These are phyloP conservation scores for Calycopis cecrops DNA, from an alignment of 1,140 invertebrate genomes.

Conservation along the genomic window DNA sequence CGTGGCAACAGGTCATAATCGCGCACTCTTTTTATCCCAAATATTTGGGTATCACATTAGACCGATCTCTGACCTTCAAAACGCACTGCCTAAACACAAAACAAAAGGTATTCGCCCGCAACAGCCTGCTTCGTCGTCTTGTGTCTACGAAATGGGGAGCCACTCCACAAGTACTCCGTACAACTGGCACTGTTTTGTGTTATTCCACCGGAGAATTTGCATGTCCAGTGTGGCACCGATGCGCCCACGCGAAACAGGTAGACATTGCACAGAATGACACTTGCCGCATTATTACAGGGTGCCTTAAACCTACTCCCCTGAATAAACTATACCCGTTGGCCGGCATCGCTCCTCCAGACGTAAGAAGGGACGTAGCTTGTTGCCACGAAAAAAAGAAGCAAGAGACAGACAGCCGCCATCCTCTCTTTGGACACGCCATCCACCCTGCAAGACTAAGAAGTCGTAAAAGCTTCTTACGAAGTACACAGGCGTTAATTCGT, in stretches of 20 bases:
- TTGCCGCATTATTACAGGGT: neutral
- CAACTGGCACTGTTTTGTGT: constrained; percentile 1
- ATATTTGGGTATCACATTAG: neutral
- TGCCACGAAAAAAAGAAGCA: neutral
- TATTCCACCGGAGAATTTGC: constrained; percentile 16
- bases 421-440: neutral
- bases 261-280: constrained; percentile 6
- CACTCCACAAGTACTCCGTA: neutral
- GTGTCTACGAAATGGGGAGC: neutral
- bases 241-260: constrained; percentile 6
- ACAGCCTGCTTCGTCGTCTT: neutral
- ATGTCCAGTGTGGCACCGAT: constrained; percentile 18
- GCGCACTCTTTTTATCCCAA: neutral
- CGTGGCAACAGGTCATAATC: neutral
- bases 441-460: neutral
- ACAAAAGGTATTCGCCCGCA: neutral
- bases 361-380: neutral
- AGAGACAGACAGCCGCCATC: neutral
- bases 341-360: neutral
- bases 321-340: neutral
- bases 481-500: neutral
- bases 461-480: neutral
- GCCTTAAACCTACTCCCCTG: neutral
- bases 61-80: constrained; percentile 1
- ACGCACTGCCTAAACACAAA: neutral